These are phyloP conservation scores for Myotis vivesi DNA, from an alignment of 2,797 vertebrate genomes.

Conservation along the genomic window DNA sequence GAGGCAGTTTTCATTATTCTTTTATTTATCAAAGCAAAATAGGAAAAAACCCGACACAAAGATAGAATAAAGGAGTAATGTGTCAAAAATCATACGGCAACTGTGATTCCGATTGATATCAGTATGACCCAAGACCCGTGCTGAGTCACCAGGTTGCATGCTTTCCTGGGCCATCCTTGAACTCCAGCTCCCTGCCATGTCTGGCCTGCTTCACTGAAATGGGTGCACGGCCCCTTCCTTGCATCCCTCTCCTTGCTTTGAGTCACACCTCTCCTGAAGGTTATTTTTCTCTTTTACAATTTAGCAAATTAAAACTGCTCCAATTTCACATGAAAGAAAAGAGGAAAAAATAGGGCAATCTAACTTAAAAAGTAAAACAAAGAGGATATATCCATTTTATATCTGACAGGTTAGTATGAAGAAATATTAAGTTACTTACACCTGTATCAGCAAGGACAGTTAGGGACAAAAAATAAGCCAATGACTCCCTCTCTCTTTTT, in stretches of 20 bases:
- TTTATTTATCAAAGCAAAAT: not conserved
- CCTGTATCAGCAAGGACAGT: not conserved
- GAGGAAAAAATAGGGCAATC: not conserved
- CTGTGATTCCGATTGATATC: not conserved
- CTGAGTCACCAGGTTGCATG: fast-evolving
- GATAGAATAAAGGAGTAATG: not conserved
- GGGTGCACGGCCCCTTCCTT: not conserved
- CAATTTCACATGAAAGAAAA: not conserved
- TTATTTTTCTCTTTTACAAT: conserved; percentile 19
- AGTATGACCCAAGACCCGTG: not conserved
- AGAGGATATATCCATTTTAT: not conserved
- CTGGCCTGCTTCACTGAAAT: not conserved
- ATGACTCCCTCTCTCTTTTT: not conserved
- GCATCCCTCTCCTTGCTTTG: not conserved
- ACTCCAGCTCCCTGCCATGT: not conserved
- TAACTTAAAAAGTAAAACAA: not conserved
- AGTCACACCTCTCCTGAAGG: not conserved
- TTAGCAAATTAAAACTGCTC: not conserved
- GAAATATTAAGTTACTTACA: not conserved
- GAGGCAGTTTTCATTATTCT: not conserved
- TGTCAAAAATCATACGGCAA: not conserved
- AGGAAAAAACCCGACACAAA: not conserved
- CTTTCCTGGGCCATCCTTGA: not conserved
- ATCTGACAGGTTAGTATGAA: not conserved
- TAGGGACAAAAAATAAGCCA: not conserved